Evolutionary conservation across 2,797 vertebrate genomes (phyloP).

Genomic region (Varecia variegata): DNA sequence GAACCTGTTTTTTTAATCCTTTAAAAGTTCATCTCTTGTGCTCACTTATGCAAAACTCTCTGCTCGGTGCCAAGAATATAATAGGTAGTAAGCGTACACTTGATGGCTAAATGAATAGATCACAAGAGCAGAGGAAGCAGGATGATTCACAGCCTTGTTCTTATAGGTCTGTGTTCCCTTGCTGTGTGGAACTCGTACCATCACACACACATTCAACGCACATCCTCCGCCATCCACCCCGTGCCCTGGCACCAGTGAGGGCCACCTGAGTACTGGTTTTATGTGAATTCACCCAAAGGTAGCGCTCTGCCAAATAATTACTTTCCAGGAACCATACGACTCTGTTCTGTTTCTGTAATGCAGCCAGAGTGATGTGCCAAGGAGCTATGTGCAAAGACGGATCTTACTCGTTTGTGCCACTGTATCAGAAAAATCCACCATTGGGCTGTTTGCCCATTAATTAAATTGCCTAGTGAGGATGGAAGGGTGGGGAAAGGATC

Average conservation of each 20-base stretch:
- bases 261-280: background rate
- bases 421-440: conserved; percentile 54
- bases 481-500: background rate
- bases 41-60: background rate
- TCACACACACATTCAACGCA: background rate
- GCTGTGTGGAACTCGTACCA: background rate
- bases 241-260: background rate
- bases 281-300: background rate
- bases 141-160: background rate
- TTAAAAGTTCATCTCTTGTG: background rate
- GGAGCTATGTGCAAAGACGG: conserved; percentile 27
- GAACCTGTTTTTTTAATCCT: background rate
- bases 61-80: background rate
- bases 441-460: conserved; percentile 67
- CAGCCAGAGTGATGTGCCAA: conserved; percentile 65
- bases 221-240: background rate
- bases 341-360: conserved; percentile 60
- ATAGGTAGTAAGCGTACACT: background rate
- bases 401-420: conserved; percentile 12
- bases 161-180: background rate
- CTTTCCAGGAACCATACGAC: conserved; percentile 71
- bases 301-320: conserved; percentile 39
- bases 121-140: background rate
- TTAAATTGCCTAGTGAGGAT: conserved; percentile 57
- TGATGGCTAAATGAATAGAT: background rate